Percentiles rank a stretch among this genome's conserved stretches.
Conservation (phyloP, 2,888 invertebrate genomes). For the Tipula helvola region DNA sequence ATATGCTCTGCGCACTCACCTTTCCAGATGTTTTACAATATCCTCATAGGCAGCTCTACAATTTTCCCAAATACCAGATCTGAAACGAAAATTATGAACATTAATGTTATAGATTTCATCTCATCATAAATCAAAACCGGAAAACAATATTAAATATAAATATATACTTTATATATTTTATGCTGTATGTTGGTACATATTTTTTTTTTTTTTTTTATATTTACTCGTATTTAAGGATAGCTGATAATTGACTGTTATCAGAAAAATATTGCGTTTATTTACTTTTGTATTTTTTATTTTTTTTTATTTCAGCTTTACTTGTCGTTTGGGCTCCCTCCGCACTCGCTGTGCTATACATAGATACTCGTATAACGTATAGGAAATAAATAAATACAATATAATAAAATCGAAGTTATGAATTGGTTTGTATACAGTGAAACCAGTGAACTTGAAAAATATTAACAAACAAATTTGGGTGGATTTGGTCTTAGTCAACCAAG, state of each 20-base stretch:
- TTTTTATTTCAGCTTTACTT: not conserved
- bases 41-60: conserved; percentile 90
- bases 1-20: conserved; percentile 45
- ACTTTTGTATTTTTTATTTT: conserved; percentile 5
- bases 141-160: conserved; percentile 6
- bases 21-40: conserved; percentile 89
- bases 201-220: not conserved
- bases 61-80: conserved; percentile 88
- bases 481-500: too few species aligned
- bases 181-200: not conserved
- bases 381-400: too few species aligned
- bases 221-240: not conserved
- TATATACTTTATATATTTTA: not conserved
- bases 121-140: conserved; percentile 7
- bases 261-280: conserved; percentile 8
- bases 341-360: not conserved
- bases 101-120: conserved; percentile 7
- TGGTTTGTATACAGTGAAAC: not conserved
- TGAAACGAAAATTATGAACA: conserved; percentile 27
- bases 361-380: not conserved
- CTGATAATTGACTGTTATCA: conserved; percentile 10
- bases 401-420: not conserved
- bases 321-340: not conserved
- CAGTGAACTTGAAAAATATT: not conserved
- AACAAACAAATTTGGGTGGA: too few species aligned